Conservation (phyloP, 2,888 invertebrate species). For the Agriotes lineatus region DNA sequence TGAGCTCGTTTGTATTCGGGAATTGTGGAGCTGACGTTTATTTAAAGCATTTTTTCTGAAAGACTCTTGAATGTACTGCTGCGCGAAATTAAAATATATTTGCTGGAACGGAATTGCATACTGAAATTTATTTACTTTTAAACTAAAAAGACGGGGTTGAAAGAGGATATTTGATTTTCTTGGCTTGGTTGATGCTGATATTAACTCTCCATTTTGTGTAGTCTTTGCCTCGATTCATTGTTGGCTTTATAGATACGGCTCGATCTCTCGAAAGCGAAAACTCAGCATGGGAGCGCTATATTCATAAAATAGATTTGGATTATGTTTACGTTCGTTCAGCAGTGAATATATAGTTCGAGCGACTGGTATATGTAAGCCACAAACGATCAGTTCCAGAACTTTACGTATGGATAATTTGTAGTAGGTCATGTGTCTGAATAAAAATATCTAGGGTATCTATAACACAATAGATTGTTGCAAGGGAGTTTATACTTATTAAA, state of each 20-base stretch:
- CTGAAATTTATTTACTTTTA: constrained; percentile 22
- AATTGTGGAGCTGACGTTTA: constrained; percentile 26
- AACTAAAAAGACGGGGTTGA: constrained; percentile 9
- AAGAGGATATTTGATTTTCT: constrained; percentile 24
- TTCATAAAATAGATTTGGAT: background rate
- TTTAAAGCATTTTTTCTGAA: constrained; percentile 23
- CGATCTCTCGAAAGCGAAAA: background rate
- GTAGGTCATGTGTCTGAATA: too few relatives aligned
- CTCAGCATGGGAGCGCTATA: too few relatives aligned
- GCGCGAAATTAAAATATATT: constrained; percentile 27
- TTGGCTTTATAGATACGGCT: background rate
- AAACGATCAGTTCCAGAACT: too few relatives aligned
- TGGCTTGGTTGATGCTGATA: constrained; percentile 13
- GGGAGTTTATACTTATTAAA: too few relatives aligned
- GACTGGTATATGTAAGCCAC: too few relatives aligned
- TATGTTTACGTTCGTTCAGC: constrained; percentile 1
- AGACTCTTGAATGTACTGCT: constrained; percentile 9
- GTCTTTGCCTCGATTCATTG: constrained; percentile 8
- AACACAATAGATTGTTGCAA: too few relatives aligned
- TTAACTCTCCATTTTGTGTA: constrained; percentile 15
- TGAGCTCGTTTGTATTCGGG: constrained; percentile 14
- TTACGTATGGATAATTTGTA: too few relatives aligned
- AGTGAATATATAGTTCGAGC: too few relatives aligned
- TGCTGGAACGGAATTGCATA: constrained; percentile 18
- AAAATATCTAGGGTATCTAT: too few relatives aligned